Evolutionary conservation across 64 coral and sea anemone species (phyloP).

Genomic region (Porites australiensis): DNA sequence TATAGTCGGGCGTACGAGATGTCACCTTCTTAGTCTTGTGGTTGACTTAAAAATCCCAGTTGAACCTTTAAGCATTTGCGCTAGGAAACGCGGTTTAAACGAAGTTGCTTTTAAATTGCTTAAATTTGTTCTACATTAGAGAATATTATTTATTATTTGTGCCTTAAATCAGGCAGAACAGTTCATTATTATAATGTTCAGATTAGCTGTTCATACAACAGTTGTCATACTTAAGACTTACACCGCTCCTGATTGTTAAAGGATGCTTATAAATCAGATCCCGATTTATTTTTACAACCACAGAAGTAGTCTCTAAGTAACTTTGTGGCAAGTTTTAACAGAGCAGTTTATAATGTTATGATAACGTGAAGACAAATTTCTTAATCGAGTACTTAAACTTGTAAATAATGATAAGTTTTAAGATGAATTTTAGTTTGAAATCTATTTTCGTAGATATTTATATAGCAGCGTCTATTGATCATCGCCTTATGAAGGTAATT

Average conservation of each 20-base stretch:
- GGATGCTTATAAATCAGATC: neutral
- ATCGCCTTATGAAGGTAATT: neutral
- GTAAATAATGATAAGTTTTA: slow-evolving; percentile 38
- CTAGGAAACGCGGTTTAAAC: too few species aligned
- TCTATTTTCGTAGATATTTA: slow-evolving; percentile 1
- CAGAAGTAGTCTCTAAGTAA: neutral
- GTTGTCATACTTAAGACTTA: neutral
- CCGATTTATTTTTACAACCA: neutral
- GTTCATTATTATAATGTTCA: neutral
- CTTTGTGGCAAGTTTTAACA: neutral
- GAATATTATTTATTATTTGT: slow-evolving; percentile 10
- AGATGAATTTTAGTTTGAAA: neutral
- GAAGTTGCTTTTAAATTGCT: too few species aligned
- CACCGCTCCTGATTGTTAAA: neutral
- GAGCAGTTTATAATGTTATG: neutral
- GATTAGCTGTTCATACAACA: neutral
- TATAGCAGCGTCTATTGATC: neutral
- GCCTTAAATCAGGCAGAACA: neutral
- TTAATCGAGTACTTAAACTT: neutral
- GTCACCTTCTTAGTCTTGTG: neutral
- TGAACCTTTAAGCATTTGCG: neutral
- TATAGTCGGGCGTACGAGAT: neutral
- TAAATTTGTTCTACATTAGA: neutral
- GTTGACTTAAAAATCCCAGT: neutral
- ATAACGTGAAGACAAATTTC: neutral